Evolutionary conservation across 2,113 vertebrate genomes (phyloP), one percentile per base, ranked within the genome.

Genomic region (Platysternon megacephalum): DNA sequence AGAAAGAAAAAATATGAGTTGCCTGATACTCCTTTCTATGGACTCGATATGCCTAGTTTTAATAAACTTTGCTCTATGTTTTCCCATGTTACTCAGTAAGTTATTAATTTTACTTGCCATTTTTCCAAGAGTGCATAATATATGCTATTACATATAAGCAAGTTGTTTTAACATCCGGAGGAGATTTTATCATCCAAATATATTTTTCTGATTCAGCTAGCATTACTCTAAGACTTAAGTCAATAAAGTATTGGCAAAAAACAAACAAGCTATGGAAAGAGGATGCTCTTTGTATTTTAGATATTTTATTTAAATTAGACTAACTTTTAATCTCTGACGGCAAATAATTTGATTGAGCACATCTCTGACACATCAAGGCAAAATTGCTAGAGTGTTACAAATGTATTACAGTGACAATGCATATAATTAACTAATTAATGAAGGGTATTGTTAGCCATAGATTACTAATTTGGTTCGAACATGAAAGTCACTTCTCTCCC

Each of bases 361-460:
- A 94, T 26, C 65, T 82, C 79, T 65, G 83, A 85, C 55, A 90
- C 53, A 96, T 72, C 85, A 93, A 94, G 51, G 79, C 83, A 28
- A 97, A 97, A 90, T 96, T 95, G 84, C 9, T 12, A 68, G 93
- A 97, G 86, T 49, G 92, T 55, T 97, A 93, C 82, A 95, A 97
- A 90, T 21, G 83, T 94, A 87, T 68, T 86, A 58, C 24, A 86
- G 19, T 90, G 42, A 97, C 5, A 42, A 91, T 82, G 91, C 84
- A 4, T 80, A 94, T 56, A 97, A 95, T 96, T 85, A 97, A 96
- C 83, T 94, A 86, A 97, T 96, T 94, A 96, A 58, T 85, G 96
- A 39, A 90, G 68, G 93, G 56, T n/a, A 92, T 76, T 90, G 82
- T 49, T 90, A 96, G 89, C 86, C 82, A 93, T 76, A 79, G 92